These are phyloP conservation scores for Drosophila robusta DNA, from an alignment of 2,888 invertebrate species.

Conservation along the genomic window DNA sequence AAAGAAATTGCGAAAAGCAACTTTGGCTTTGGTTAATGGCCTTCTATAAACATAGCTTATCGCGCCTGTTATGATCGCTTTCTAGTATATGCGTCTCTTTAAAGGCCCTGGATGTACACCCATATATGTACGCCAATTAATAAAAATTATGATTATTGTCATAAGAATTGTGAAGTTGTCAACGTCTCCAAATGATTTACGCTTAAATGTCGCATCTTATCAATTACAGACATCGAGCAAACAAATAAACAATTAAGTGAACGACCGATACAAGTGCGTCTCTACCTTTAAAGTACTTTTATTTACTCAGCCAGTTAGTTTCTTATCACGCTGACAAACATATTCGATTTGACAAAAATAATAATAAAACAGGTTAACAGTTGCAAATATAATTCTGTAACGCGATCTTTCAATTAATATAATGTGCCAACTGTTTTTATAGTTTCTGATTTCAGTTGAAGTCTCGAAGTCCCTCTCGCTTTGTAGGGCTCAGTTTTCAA, in stretches of 20 bases:
- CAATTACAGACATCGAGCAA: slow-evolving; percentile 51
- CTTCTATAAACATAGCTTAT: slow-evolving; percentile 16
- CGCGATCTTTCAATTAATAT: slow-evolving; percentile 5
- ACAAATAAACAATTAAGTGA: slow-evolving; percentile 59
- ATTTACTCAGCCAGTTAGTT: background rate
- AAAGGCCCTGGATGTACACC: background rate
- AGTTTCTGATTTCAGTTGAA: background rate
- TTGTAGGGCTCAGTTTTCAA: slow-evolving; percentile 4
- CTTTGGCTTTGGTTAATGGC: background rate
- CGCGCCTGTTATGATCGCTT: background rate
- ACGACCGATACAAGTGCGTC: slow-evolving; percentile 61
- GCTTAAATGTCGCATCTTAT: slow-evolving; percentile 52
- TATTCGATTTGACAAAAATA: background rate
- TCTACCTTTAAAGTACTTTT: background rate
- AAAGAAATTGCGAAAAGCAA: background rate
- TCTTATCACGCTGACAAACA: background rate
- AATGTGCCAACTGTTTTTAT: slow-evolving; percentile 4
- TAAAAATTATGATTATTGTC: slow-evolving; percentile 69
- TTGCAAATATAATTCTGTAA: slow-evolving; percentile 5
- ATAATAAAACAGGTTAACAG: background rate
- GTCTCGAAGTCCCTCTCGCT: too few relatives aligned
- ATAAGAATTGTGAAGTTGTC: slow-evolving; percentile 23
- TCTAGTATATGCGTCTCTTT: background rate
- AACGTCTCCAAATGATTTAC: slow-evolving; percentile 52
- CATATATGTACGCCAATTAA: slow-evolving; percentile 41